Conservation (phyloP, 1,140 invertebrate genomes). For the Manduca sexta region DNA sequence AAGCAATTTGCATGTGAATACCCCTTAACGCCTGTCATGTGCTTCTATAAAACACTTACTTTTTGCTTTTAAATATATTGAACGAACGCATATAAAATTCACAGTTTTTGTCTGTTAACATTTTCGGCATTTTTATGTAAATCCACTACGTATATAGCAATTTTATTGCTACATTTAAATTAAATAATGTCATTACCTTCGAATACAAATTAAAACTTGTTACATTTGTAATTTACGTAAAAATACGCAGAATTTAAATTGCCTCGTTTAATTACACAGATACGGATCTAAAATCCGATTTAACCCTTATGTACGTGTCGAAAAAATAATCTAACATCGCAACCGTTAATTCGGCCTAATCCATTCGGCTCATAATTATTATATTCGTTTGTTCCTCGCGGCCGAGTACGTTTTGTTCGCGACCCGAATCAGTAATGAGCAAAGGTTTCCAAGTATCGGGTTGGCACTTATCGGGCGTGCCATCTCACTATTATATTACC, state of each 20-base stretch:
- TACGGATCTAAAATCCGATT: constrained; percentile 9
- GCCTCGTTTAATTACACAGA: constrained; percentile 4
- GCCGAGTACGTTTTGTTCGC: constrained; percentile 39
- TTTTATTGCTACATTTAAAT: too few relatives aligned
- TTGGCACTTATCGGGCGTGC: constrained; percentile 64
- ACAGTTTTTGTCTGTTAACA: too few relatives aligned
- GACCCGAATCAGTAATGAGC: constrained; percentile 64
- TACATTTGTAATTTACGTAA: too few relatives aligned
- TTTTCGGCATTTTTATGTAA: too few relatives aligned
- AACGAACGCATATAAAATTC: too few relatives aligned
- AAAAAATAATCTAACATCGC: constrained; percentile 36
- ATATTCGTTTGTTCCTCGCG: constrained; percentile 62
- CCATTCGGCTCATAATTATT: constrained; percentile 62
- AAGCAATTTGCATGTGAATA: not conserved
- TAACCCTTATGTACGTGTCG: constrained; percentile 9
- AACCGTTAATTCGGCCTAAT: constrained; percentile 53
- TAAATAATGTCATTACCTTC: too few relatives aligned
- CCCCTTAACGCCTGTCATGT: too few relatives aligned
- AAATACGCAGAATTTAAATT: constrained; percentile 3
- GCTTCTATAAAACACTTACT: too few relatives aligned
- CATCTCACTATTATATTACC: constrained; percentile 72
- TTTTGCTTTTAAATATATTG: too few relatives aligned
- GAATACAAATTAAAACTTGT: too few relatives aligned
- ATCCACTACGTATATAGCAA: too few relatives aligned
- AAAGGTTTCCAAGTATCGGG: constrained; percentile 60